Evolutionary conservation across 2,797 vertebrate species (phyloP).

Genomic region (Pangasius larnaudii): DNA sequence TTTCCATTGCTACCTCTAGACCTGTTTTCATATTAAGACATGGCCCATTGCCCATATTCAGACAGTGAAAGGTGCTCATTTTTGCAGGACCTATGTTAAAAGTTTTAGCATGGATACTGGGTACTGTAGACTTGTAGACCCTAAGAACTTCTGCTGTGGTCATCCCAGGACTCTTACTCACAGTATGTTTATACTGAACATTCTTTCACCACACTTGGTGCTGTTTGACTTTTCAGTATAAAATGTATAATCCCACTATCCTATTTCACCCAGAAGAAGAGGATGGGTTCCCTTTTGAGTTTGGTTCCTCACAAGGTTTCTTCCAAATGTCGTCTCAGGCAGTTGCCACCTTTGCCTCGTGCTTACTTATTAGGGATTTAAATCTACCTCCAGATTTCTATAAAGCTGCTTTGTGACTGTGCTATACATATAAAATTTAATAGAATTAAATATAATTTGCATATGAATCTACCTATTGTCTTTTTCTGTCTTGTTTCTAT

Average conservation of each 20-base stretch:
- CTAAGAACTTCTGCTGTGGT: neutral
- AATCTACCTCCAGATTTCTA: neutral
- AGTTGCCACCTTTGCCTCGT: neutral
- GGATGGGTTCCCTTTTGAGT: neutral
- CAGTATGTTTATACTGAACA: neutral
- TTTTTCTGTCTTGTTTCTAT: conserved; percentile 21
- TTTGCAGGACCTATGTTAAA: neutral
- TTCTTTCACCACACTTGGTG: neutral
- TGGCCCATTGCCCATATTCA: neutral
- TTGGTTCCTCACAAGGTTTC: neutral
- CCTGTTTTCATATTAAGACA: neutral
- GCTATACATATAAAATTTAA: neutral
- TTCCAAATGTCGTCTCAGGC: neutral
- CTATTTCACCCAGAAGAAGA: neutral
- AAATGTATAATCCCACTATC: neutral
- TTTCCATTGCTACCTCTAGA: neutral
- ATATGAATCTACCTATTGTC: neutral
- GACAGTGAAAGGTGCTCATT: neutral
- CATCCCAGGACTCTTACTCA: neutral
- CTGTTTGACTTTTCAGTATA: neutral
- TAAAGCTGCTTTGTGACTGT: neutral
- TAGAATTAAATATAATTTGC: neutral
- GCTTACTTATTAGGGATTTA: neutral
- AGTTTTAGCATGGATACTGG: neutral
- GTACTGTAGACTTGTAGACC: neutral